A percentile compares a stretch with the other conserved stretches of the same genome.
phyloP scores from a whole-genome alignment of 2,888 invertebrate genomes.

The Cactoblastis cactorum region DNA sequence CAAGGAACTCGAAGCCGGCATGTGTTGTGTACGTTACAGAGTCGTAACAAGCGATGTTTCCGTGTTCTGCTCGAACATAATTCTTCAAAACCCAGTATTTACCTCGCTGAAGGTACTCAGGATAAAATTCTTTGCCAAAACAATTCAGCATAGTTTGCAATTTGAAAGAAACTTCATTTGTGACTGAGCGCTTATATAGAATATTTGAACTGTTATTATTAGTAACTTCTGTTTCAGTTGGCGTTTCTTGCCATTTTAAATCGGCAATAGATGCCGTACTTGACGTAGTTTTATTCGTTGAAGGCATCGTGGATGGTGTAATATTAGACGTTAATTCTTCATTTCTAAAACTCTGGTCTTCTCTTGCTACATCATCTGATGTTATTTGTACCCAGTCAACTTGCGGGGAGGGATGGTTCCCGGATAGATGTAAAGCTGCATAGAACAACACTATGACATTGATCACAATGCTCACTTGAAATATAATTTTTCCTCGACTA shows the following conservation, averaged over 20 bases:
- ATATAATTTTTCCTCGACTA: slow-evolving; percentile 83
- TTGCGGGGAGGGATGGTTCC: slow-evolving; percentile 40
- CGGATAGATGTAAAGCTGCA: slow-evolving; percentile 82
- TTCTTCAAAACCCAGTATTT: slow-evolving; percentile 95
- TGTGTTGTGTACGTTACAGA: slow-evolving; percentile 95
- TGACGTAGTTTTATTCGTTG: slow-evolving; percentile 62
- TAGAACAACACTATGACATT: slow-evolving; percentile 86
- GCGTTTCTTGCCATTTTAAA: slow-evolving; percentile 38
- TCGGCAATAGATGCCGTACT: slow-evolving; percentile 61
- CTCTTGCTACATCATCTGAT: slow-evolving; percentile 51
- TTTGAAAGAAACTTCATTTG: slow-evolving; percentile 52
- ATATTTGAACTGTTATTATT: slow-evolving; percentile 60
- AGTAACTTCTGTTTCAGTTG: slow-evolving; percentile 50
- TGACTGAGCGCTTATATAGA: slow-evolving; percentile 57
- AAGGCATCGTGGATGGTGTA: slow-evolving; percentile 61
- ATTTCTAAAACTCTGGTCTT: slow-evolving; percentile 41
- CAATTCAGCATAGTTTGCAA: slow-evolving; percentile 79
- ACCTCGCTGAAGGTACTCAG: slow-evolving; percentile 84
- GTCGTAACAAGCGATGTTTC: slow-evolving; percentile 86
- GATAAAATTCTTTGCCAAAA: slow-evolving; percentile 80
- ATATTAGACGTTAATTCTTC: slow-evolving; percentile 65
- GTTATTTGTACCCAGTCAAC: slow-evolving; percentile 63
- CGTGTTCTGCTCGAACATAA: slow-evolving; percentile 87
- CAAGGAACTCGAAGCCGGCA: slow-evolving; percentile 93
- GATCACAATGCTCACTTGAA: slow-evolving; percentile 86